Evolutionary conservation across 2,888 invertebrate species (phyloP).

Genomic region (Watsonalla binaria): DNA sequence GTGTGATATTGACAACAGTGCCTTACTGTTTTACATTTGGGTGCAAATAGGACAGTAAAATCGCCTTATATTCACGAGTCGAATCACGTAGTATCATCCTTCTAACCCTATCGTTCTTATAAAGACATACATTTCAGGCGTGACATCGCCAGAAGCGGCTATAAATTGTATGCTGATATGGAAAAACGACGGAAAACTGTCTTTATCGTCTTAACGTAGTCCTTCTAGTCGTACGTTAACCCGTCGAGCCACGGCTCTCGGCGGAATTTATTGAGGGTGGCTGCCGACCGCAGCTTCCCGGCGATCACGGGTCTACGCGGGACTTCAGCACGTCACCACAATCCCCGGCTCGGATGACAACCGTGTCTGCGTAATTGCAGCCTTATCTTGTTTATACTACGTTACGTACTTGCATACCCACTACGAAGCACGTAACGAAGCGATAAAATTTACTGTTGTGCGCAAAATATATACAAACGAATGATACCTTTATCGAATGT

Average conservation of each 20-base stretch:
- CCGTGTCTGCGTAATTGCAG: slow-evolving; percentile 56
- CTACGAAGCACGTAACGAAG: slow-evolving; percentile 25
- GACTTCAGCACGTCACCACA: slow-evolving; percentile 37
- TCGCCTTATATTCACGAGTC: slow-evolving; percentile 25
- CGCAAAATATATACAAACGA: neutral
- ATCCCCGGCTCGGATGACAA: slow-evolving; percentile 60
- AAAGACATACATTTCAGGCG: slow-evolving; percentile 53
- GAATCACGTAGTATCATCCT: slow-evolving; percentile 39
- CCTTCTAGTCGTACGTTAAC: slow-evolving; percentile 33
- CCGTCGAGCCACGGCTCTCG: slow-evolving; percentile 24
- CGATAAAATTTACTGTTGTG: slow-evolving; percentile 13
- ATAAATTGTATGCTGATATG: slow-evolving; percentile 60
- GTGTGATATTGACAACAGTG: no score
- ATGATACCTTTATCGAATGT: no score
- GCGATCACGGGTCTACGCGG: slow-evolving; percentile 51
- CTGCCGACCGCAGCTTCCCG: slow-evolving; percentile 62
- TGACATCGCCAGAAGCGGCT: slow-evolving; percentile 49
- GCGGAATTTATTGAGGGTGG: slow-evolving; percentile 40
- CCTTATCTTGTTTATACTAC: slow-evolving; percentile 47
- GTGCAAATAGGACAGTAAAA: neutral
- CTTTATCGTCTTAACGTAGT: slow-evolving; percentile 46
- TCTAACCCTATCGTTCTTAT: slow-evolving; percentile 46
- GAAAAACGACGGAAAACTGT: slow-evolving; percentile 54
- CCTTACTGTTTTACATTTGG: no score
- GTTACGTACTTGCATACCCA: slow-evolving; percentile 28